A percentile compares a stretch with the other conserved stretches of the same genome.
Evolutionary conservation across 2,888 invertebrate species (phyloP).

Genomic region (Plebejus argus): DNA sequence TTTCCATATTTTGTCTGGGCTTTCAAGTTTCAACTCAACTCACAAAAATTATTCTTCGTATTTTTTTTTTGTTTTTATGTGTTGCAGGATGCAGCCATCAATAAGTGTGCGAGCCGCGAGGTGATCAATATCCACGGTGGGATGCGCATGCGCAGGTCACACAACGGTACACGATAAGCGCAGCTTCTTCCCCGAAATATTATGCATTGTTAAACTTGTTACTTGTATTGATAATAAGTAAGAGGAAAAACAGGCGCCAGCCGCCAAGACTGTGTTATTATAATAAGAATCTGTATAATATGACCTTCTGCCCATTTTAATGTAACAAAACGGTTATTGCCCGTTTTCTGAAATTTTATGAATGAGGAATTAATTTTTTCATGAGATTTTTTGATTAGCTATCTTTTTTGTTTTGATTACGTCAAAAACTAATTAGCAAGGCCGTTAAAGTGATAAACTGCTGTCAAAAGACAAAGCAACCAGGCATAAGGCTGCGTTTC

Average conservation of each 20-base stretch:
- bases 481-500: no score
- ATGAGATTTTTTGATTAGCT: no score
- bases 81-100: neutral
- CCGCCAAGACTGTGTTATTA: neutral
- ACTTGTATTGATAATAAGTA: neutral
- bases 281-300: neutral
- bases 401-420: no score
- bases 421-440: no score
- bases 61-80: neutral
- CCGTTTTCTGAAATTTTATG: no score
- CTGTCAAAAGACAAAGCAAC: no score
- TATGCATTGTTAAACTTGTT: neutral
- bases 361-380: no score
- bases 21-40: neutral
- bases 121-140: neutral
- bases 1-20: neutral
- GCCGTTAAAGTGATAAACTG: no score
- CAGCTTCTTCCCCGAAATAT: constrained; percentile 8
- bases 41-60: neutral
- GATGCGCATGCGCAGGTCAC: constrained; percentile 1
- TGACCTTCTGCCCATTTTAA: neutral
- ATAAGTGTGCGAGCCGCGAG: neutral
- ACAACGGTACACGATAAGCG: constrained; percentile 11
- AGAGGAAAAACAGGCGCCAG: neutral
- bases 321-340: no score